Evolutionary conservation across 2,113 vertebrate species (phyloP).

Genomic region (Limanda limanda): DNA sequence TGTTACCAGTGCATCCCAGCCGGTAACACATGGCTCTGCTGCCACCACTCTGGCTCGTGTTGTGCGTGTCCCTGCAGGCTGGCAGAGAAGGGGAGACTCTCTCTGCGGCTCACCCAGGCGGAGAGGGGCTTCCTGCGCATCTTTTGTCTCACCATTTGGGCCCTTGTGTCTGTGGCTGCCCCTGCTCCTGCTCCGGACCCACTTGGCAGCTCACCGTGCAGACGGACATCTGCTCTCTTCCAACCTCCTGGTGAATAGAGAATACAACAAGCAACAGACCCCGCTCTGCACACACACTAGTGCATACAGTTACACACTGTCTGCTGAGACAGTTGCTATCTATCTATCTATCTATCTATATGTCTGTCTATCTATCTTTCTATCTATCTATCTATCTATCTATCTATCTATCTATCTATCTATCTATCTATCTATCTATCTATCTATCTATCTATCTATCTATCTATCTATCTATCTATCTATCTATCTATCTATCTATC

Average conservation of each 20-base stretch:
- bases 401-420: not conserved
- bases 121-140: conserved; percentile 86
- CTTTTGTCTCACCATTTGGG: conserved; percentile 87
- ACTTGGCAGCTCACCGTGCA: conserved; percentile 81
- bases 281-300: conserved; percentile 35
- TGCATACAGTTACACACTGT: conserved; percentile 4
- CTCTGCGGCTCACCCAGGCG: conserved; percentile 85
- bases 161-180: conserved; percentile 81
- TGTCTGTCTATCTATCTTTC: conserved; percentile 6
- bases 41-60: conserved; percentile 66
- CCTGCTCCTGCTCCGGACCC: conserved; percentile 69
- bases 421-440: not conserved
- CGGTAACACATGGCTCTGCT: conserved; percentile 73
- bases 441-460: not conserved
- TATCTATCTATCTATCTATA: conserved; percentile 13
- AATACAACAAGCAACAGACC: conserved; percentile 66
- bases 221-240: conserved; percentile 85
- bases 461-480: no score
- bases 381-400: not conserved
- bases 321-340: not conserved
- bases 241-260: conserved; percentile 80
- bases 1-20: conserved; percentile 30
- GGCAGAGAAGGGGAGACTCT: conserved; percentile 80
- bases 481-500: no score
- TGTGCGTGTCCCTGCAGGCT: conserved; percentile 69